phyloP scores from a whole-genome alignment of 1,140 invertebrate genomes.

The Drosophila orosa region DNA sequence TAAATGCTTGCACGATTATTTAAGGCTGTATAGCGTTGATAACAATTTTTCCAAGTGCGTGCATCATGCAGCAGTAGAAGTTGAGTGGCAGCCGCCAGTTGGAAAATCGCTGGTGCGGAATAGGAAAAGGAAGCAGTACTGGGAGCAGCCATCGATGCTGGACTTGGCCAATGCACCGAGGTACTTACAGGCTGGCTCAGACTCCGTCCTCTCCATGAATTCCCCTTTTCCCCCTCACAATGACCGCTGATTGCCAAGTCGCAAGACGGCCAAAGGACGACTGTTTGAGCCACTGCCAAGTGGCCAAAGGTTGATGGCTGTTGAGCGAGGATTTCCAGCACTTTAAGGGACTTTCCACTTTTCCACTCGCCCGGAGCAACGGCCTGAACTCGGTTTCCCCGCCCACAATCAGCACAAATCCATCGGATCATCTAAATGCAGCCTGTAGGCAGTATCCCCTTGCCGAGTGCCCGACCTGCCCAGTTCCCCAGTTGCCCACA shows the following conservation, averaged over 20 bases:
- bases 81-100: constrained; percentile 58
- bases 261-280: constrained; percentile 21
- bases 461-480: not conserved
- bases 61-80: constrained; percentile 58
- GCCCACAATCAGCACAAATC: constrained; percentile 38
- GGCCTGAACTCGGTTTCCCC: not conserved
- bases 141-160: constrained; percentile 50
- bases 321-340: constrained; percentile 15
- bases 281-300: constrained; percentile 13
- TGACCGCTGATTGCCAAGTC: constrained; percentile 66
- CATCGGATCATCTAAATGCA: constrained; percentile 52
- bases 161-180: constrained; percentile 54
- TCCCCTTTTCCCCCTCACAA: constrained; percentile 43
- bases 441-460: constrained; percentile 16
- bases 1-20: not conserved
- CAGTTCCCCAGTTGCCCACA: constrained; percentile 31
- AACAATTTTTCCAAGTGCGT: constrained; percentile 27
- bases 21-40: not conserved
- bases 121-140: constrained; percentile 6
- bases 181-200: constrained; percentile 40
- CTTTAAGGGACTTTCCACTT: constrained; percentile 22
- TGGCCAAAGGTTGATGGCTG: constrained; percentile 37
- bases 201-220: constrained; percentile 12
- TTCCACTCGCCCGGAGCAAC: constrained; percentile 1
- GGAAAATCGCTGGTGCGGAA: constrained; percentile 25